Base-by-base conservation (phyloP, 2,113 vertebrate species). In the Rhinopomastus cyanomelas region DNA sequence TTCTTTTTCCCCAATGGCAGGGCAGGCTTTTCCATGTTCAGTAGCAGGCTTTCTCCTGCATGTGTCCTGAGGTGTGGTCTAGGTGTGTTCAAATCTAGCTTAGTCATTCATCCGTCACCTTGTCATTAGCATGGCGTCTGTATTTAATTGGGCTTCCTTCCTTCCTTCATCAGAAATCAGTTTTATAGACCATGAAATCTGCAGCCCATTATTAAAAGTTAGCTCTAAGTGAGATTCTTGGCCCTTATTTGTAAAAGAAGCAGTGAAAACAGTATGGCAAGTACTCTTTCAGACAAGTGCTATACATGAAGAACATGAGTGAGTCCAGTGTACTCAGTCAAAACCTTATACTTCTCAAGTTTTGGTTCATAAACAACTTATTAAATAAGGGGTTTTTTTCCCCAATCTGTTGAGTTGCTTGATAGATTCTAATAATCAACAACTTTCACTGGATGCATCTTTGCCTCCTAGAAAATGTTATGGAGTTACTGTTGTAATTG, bases 71-170 rank as follows among this genome's bases (percentile, higher is more conserved):
- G 95, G 94, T 93, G 93, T 94, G 94, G 95, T 71, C 52, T 85
- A 93, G 94, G 95, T 74, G 94, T 95, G 93, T 94, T 92, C 93
- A 88, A 87, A 87, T 85, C 71, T 65, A 12, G 77, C 81, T 92
- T 95, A 95, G 88, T 95, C 94, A 95, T 88, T 85, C 49, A 42
- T 88, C 78, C 3, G 2, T 95, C 92, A 95, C 84, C 81, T 90
- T 93, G 93, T 96, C 88, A 95, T 95, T 96, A 96, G 48, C 60
- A 93, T 87, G 81, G 93, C 93, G 93, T 96, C 94, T 95, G 49
- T 96, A 93, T 95, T 96, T 96, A 95, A 93, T 96, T 85, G 84
- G 55, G 94, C 90, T 96, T 95, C 93, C 84, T 91, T 81, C 82
- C 87, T 82, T 95, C 81, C 92, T 94, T 87, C 94, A 91, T 94